Conservation (phyloP, 2,113 vertebrate genomes). For the Camelus dromedarius region DNA sequence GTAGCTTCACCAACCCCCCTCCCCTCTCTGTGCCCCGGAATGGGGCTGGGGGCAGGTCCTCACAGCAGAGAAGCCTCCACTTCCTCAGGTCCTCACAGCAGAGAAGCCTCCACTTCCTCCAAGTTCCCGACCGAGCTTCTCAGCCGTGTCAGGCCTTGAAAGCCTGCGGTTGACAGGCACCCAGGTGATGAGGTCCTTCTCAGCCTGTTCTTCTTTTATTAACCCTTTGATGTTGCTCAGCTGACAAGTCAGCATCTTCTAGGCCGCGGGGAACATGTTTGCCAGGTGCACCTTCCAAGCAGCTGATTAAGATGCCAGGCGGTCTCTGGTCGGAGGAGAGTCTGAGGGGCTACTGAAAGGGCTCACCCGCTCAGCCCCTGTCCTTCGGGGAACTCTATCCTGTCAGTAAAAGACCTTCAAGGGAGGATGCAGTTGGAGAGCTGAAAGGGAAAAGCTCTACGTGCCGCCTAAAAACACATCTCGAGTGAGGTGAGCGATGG, state of each 20-base stretch:
- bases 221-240: conserved; percentile 43
- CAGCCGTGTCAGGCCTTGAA: not conserved
- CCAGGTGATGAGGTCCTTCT: conserved; percentile 32
- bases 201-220: not conserved
- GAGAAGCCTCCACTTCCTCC: conserved; percentile 28
- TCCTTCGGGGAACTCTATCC: not conserved
- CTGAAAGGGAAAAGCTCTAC: not conserved
- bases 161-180: not conserved
- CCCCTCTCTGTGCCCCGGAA: not conserved
- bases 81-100: conserved; percentile 16
- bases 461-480: not conserved
- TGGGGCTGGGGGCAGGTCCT: not conserved
- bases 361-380: not conserved
- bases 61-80: not conserved
- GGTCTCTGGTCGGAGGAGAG: conserved; percentile 1
- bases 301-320: not conserved
- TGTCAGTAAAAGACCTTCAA: not conserved
- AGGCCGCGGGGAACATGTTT: not conserved
- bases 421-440: not conserved
- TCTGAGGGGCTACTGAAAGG: not conserved
- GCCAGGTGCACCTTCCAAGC: conserved; percentile 24
- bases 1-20: not conserved
- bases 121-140: not conserved
- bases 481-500: not conserved
- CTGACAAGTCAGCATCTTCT: conserved; percentile 46